These are phyloP conservation scores for Lasioglossum calceatum DNA, from an alignment of 2,888 invertebrate species.

Conservation along the genomic window DNA sequence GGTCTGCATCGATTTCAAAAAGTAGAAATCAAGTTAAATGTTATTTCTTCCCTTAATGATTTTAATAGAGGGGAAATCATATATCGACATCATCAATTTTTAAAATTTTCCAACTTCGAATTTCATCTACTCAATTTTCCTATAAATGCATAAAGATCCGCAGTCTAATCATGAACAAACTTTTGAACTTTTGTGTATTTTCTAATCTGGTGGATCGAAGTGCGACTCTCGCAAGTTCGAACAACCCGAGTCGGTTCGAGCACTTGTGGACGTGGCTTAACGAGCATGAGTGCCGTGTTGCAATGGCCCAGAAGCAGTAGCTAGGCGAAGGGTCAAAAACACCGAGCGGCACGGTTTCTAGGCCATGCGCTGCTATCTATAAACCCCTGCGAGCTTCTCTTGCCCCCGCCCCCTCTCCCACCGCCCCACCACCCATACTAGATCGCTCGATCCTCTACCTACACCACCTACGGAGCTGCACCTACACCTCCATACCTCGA, in stretches of 20 bases:
- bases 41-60: too few relatives aligned
- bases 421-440: conserved; percentile 53
- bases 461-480: conserved; percentile 67
- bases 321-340: conserved; percentile 85
- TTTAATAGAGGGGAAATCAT: too few relatives aligned
- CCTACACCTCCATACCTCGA: conserved; percentile 38
- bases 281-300: conserved; percentile 77
- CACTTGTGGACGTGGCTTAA: conserved; percentile 68
- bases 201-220: background rate
- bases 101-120: too few relatives aligned
- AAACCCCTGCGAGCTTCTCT: conserved; percentile 81
- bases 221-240: background rate
- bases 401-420: conserved; percentile 46
- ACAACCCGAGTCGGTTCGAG: background rate
- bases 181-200: background rate
- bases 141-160: too few relatives aligned
- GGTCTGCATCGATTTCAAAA: too few relatives aligned
- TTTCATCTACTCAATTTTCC: too few relatives aligned
- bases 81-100: too few relatives aligned
- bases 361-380: conserved; percentile 84
- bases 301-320: conserved; percentile 84
- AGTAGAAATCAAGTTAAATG: too few relatives aligned
- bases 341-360: conserved; percentile 84
- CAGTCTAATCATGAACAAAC: background rate
- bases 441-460: conserved; percentile 62